Evolutionary conservation across 2,113 vertebrate species (phyloP).

Genomic region (Bos javanicus): DNA sequence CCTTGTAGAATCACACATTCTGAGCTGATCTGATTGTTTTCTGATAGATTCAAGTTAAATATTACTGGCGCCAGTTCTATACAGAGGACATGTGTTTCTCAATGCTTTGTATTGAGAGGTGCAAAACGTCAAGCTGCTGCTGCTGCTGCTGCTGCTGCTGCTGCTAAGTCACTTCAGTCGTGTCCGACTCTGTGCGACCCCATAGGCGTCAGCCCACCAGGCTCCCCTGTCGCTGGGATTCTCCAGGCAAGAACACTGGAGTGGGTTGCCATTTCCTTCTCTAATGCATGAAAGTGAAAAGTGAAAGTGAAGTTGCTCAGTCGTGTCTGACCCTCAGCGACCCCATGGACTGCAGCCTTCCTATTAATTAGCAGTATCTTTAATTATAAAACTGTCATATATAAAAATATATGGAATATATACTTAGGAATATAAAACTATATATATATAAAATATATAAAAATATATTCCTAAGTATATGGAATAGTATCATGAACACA

Average conservation of each 20-base stretch:
- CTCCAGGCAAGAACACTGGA: too few relatives aligned
- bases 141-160: too few relatives aligned
- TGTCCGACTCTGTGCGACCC: fast-evolving
- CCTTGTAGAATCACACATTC: neutral
- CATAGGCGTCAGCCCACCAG: too few relatives aligned
- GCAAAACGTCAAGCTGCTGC: neutral
- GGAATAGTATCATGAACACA: neutral
- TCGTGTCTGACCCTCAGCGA: too few relatives aligned
- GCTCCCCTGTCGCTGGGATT: too few relatives aligned
- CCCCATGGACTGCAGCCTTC: too few relatives aligned
- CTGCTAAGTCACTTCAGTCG: too few relatives aligned
- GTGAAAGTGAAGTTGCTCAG: too few relatives aligned
- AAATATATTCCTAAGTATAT: neutral
- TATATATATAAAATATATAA: too few relatives aligned
- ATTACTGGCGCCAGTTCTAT: neutral
- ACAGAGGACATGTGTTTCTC: neutral
- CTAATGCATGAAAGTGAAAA: too few relatives aligned
- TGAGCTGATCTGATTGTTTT: neutral
- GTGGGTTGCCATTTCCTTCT: too few relatives aligned
- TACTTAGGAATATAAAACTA: neutral
- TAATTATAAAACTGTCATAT: neutral
- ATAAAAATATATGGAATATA: too few relatives aligned
- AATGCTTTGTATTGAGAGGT: neutral
- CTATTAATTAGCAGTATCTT: neutral
- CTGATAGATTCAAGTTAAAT: neutral